phyloP scores from a whole-genome alignment of 2,888 invertebrate species.

The Agrilus cyanescens region DNA sequence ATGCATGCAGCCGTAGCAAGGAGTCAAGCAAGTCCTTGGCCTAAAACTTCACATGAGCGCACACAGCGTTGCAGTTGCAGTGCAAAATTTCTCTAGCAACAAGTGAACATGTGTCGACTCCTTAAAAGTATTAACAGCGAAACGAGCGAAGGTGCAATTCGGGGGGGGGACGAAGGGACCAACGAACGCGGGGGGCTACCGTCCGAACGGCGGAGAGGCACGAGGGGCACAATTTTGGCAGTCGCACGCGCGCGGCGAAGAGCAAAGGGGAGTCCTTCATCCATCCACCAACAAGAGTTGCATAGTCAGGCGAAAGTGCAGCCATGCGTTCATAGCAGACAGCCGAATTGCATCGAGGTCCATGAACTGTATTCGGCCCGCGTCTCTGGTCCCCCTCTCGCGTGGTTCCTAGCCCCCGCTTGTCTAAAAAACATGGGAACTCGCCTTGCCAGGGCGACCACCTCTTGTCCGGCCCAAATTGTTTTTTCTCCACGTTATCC shows the following conservation, averaged over 20 bases:
- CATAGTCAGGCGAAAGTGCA: slow-evolving; percentile 37
- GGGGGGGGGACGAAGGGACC: too few relatives aligned
- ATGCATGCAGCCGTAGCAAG: too few relatives aligned
- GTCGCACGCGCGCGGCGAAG: slow-evolving; percentile 5
- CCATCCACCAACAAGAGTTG: slow-evolving; percentile 24
- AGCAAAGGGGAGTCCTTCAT: slow-evolving; percentile 13
- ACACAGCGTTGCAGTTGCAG: too few relatives aligned
- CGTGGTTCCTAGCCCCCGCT: slow-evolving; percentile 15
- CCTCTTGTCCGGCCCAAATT: slow-evolving; percentile 14
- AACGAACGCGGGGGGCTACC: too few relatives aligned
- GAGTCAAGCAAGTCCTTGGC: too few relatives aligned
- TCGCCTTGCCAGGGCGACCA: slow-evolving; percentile 21
- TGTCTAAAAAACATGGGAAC: slow-evolving; percentile 21
- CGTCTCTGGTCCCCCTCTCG: slow-evolving; percentile 10
- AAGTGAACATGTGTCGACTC: too few relatives aligned
- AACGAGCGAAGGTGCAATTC: too few relatives aligned
- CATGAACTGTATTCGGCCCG: slow-evolving; percentile 21
- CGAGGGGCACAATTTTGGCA: too few relatives aligned
- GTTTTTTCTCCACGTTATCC: slow-evolving; percentile 17
- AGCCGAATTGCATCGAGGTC: slow-evolving; percentile 36
- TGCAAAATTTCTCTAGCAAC: too few relatives aligned
- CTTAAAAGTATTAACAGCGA: too few relatives aligned
- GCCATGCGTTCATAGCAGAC: slow-evolving; percentile 39
- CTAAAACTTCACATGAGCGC: too few relatives aligned
- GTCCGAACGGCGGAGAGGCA: too few relatives aligned